Evolutionary conservation across 2,888 invertebrate species (phyloP), one percentile per base, ranked within the genome.

Genomic region (Leucozona laternaria): DNA sequence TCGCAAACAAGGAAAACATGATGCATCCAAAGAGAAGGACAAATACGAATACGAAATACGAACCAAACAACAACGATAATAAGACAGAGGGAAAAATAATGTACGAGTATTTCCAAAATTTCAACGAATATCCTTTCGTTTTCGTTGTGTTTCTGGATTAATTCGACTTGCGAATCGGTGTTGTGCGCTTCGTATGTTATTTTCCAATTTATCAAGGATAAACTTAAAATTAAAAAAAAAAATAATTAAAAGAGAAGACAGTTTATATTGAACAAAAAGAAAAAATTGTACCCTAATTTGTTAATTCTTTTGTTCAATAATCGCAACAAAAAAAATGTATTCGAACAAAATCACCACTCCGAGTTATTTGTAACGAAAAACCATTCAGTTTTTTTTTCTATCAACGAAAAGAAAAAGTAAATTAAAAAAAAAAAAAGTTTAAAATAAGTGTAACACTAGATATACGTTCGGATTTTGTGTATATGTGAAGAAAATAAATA

Each of bases 91-190:
- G 20, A 43, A 80, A 81, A 76, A 72, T 55, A 80, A 77, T 45
- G 53, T 79, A n/a, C n/a, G n/a, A n/a, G n/a, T n/a, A 70, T 68
- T 81, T 78, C 70, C 22, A 72, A 79, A 76, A 53, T 85, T 77
- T 85, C 85, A 81, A 82, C 86, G 86, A 86, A 86, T 82, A 82
- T 86, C 86, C 86, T 86, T 86, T 86, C 86, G 70, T 86, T 82
- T 86, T 86, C 86, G 86, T 86, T 79, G 68, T 86, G 66, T 86
- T 86, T 81, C 79, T 64, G 58, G 82, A 82, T 86, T 86, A 86
- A 82, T 86, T 79, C 86, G 58, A 71, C 78, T 82, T 79, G 82
- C 79, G 86, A 86, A 75, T 86, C 78, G 82, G 86, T 86, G 78
- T 75, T 75, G 86, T 82, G 64, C 28, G 82, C 82, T 82, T 79